Percentiles rank a stretch among this genome's conserved stretches.
phyloP scores from a whole-genome alignment of 2,888 invertebrate genomes.

The Acanthosepion esculentum region DNA sequence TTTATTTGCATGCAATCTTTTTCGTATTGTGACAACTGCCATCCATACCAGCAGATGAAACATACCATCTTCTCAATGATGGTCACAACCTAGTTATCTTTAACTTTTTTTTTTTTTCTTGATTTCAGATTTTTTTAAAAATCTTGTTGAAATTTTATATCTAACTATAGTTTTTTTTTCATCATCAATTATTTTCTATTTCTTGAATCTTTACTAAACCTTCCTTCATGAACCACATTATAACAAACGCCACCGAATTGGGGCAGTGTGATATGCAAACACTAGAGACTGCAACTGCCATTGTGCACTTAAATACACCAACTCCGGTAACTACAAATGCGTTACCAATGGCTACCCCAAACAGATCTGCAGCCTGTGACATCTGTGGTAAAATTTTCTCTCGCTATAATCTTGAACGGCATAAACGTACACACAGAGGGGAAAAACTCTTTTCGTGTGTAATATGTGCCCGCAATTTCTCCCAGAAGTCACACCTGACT shows the following conservation, averaged over 20 bases:
- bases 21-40: not conserved
- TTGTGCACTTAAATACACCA: constrained; percentile 34
- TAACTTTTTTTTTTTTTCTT: not conserved
- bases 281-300: not conserved
- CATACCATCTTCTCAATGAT: not conserved
- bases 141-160: not conserved
- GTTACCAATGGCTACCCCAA: not conserved
- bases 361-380: constrained; percentile 1
- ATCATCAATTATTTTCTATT: not conserved
- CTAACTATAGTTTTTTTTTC: not conserved
- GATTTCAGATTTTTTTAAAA: not conserved
- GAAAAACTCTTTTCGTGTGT: constrained; percentile 24
- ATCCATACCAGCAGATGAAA: not conserved
- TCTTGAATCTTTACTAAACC: not conserved
- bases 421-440: constrained; percentile 35
- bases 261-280: constrained; percentile 14
- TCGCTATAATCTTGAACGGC: not conserved
- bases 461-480: not conserved
- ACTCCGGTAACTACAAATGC: not conserved
- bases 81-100: not conserved
- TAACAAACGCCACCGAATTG: not conserved
- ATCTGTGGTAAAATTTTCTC: constrained; percentile 34
- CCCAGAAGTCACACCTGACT: constrained; percentile 36
- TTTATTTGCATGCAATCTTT: not conserved
- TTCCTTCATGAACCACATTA: constrained; percentile 25